Evolutionary conservation across 1,140 invertebrate genomes (phyloP).

Genomic region (Teleogryllus occipitalis): DNA sequence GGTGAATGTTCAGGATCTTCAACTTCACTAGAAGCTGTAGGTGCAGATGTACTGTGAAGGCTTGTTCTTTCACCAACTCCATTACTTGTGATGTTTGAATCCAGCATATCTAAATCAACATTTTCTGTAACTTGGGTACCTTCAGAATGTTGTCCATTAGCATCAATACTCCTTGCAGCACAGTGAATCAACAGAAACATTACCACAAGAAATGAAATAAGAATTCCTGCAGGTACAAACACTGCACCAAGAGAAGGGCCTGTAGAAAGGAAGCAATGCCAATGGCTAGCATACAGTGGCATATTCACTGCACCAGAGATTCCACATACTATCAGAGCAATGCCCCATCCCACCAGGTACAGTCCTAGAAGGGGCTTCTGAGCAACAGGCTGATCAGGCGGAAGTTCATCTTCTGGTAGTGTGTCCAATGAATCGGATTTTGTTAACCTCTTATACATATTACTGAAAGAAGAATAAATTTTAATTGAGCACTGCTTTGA

Average conservation of each 20-base stretch:
- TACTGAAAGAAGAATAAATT: constrained; percentile 45
- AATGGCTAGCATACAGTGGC: constrained; percentile 59
- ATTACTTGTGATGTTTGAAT: constrained; percentile 32
- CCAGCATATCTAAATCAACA: constrained; percentile 50
- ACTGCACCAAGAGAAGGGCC: constrained; percentile 71
- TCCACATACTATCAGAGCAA: constrained; percentile 79
- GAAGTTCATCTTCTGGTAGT: constrained; percentile 59
- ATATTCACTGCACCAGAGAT: constrained; percentile 84
- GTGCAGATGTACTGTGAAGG: constrained; percentile 48
- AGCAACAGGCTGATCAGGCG: constrained; percentile 47
- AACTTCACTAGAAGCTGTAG: constrained; percentile 58
- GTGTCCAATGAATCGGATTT: constrained; percentile 28
- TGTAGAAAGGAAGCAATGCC: constrained; percentile 72
- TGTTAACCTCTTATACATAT: constrained; percentile 68
- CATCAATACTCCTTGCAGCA: constrained; percentile 51
- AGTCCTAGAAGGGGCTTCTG: constrained; percentile 74
- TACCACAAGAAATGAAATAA: constrained; percentile 62
- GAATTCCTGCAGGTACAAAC: constrained; percentile 64
- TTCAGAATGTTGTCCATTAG: constrained; percentile 63
- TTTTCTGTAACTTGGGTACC: constrained; percentile 74
- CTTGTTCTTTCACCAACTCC: constrained; percentile 44
- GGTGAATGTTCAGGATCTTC: constrained; percentile 76
- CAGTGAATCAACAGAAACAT: constrained; percentile 70
- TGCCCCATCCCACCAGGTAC: constrained; percentile 87
- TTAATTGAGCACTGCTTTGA: constrained; percentile 17